phyloP scores from a whole-genome alignment of 2,797 vertebrate species.

The Babyrousa celebensis region DNA sequence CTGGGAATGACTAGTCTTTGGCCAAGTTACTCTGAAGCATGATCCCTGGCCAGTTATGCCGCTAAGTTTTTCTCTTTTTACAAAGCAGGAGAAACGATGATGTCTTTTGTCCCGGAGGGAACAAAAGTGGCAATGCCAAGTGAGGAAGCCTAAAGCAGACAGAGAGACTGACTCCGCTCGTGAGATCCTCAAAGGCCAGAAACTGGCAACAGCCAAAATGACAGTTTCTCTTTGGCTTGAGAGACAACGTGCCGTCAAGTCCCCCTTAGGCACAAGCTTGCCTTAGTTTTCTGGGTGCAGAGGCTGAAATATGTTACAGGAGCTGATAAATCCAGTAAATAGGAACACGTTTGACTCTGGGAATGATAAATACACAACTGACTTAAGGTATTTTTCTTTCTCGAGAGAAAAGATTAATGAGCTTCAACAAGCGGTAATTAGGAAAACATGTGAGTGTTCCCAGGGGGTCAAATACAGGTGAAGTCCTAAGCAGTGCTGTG shows the following conservation, averaged over 20 bases:
- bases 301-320: background rate
- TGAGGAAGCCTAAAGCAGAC: background rate
- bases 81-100: background rate
- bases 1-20: background rate
- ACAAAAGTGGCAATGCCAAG: fast-evolving
- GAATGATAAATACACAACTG: background rate
- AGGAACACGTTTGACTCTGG: background rate
- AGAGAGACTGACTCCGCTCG: background rate
- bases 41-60: background rate
- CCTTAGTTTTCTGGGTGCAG: background rate
- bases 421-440: background rate
- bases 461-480: background rate
- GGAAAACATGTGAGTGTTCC: background rate
- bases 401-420: background rate
- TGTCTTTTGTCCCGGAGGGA: background rate
- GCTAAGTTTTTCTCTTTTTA: background rate
- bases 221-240: background rate
- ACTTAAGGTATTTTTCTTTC: background rate
- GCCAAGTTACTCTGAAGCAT: background rate
- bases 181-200: background rate
- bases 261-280: no score
- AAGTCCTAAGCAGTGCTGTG: background rate
- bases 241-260: background rate
- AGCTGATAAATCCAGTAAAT: background rate
- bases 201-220: background rate